These are phyloP conservation scores for Cyanoderma ruficeps DNA, from an alignment of 2,113 vertebrate genomes.

Conservation along the genomic window DNA sequence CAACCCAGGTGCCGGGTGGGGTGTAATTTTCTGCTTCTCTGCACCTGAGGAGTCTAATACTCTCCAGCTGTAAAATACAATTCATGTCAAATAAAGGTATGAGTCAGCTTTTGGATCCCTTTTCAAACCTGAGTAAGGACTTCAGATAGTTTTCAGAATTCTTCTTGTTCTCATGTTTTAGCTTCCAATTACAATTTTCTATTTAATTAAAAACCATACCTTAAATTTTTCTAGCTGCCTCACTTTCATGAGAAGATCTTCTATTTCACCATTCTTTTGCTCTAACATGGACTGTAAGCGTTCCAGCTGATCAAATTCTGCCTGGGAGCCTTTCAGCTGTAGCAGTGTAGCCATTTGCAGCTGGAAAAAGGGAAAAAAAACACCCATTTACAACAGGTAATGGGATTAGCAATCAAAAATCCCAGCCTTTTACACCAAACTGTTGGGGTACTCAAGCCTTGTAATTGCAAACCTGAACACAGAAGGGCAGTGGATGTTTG, in stretches of 20 bases:
- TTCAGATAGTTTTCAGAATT: background rate
- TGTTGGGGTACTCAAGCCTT: background rate
- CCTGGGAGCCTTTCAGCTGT: slow-evolving; percentile 88
- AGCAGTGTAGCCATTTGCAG: slow-evolving; percentile 90
- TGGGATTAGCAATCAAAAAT: background rate
- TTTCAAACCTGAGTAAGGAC: background rate
- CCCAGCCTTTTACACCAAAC: background rate
- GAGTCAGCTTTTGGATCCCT: background rate
- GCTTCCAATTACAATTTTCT: background rate
- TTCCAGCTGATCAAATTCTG: slow-evolving; percentile 89
- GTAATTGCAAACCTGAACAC: background rate
- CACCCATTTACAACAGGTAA: background rate
- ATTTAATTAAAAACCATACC: slow-evolving; percentile 63
- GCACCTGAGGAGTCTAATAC: background rate
- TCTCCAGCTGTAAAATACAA: background rate
- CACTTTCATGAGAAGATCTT: slow-evolving; percentile 86
- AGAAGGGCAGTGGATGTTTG: background rate
- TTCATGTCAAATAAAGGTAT: background rate
- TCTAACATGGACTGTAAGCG: slow-evolving; percentile 88
- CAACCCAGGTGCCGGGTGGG: fast-evolving
- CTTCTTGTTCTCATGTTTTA: background rate
- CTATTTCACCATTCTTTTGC: slow-evolving; percentile 91
- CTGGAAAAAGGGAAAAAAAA: slow-evolving; percentile 51
- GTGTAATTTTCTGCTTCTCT: background rate
- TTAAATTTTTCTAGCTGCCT: slow-evolving; percentile 86